Evolutionary conservation across 2,113 vertebrate genomes (phyloP).

Genomic region (Rhineura floridana): DNA sequence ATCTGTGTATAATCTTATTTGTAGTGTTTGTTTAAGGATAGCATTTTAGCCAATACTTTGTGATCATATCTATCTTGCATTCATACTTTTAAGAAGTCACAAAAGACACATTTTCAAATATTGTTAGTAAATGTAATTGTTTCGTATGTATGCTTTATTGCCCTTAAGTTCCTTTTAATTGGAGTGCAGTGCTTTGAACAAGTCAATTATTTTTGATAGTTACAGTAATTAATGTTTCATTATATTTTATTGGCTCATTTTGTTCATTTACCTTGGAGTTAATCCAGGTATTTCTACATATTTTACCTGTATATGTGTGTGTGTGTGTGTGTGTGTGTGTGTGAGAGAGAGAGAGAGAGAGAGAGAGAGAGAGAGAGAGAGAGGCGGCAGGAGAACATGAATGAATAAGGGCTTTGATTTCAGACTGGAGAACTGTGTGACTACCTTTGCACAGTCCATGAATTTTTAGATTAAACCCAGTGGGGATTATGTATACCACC

Average conservation of each 20-base stretch:
- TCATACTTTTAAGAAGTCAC: slow-evolving; percentile 58
- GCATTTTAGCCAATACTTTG: slow-evolving; percentile 50
- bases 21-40: slow-evolving; percentile 42
- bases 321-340: slow-evolving; percentile 20
- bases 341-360: not conserved
- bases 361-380: no score
- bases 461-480: not conserved
- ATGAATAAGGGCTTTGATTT: not conserved
- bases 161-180: slow-evolving; percentile 71
- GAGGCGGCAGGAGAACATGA: slow-evolving; percentile 1
- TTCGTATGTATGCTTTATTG: slow-evolving; percentile 75
- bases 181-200: slow-evolving; percentile 75
- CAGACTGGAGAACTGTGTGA: not conserved
- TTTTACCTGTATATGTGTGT: slow-evolving; percentile 42
- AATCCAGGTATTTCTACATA: slow-evolving; percentile 64
- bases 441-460: not conserved
- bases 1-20: slow-evolving; percentile 52
- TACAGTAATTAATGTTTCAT: slow-evolving; percentile 80
- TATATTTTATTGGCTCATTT: slow-evolving; percentile 78
- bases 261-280: slow-evolving; percentile 68
- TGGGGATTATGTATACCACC: not conserved
- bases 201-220: slow-evolving; percentile 81
- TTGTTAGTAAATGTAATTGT: slow-evolving; percentile 74
- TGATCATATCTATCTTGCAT: slow-evolving; percentile 47
- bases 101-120: slow-evolving; percentile 69